Conservation (phyloP, 1,140 invertebrate species). For the Drosophila tsacasi region DNA sequence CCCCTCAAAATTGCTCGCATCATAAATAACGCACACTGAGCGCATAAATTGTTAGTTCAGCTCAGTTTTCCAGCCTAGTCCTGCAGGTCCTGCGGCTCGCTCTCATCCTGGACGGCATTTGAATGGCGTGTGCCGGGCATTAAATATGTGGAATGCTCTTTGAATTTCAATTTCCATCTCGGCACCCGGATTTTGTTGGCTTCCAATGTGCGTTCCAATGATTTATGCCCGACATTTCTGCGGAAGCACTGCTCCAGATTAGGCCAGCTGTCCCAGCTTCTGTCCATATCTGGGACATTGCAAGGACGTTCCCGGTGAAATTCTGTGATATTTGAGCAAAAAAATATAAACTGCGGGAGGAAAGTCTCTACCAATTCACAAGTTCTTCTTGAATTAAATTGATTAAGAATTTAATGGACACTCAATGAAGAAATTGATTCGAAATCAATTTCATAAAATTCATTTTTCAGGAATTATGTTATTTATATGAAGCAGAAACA, state of each 20-base stretch:
- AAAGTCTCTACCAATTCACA: neutral
- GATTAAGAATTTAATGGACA: neutral
- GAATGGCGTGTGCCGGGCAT: slow-evolving; percentile 49
- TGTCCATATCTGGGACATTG: slow-evolving; percentile 23
- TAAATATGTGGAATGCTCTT: slow-evolving; percentile 56
- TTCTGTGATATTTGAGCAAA: neutral
- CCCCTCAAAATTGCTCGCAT: slow-evolving; percentile 42
- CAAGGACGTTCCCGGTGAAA: neutral
- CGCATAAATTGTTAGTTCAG: slow-evolving; percentile 56
- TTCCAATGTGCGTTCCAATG: slow-evolving; percentile 41
- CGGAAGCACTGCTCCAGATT: slow-evolving; percentile 46
- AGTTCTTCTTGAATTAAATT: neutral
- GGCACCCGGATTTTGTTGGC: slow-evolving; percentile 13
- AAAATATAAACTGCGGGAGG: too few species aligned
- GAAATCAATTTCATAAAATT: neutral
- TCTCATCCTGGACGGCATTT: slow-evolving; percentile 26
- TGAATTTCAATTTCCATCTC: slow-evolving; percentile 49
- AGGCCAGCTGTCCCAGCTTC: slow-evolving; percentile 17
- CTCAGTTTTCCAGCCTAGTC: slow-evolving; percentile 12
- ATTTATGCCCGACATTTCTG: slow-evolving; percentile 52
- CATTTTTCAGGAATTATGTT: neutral
- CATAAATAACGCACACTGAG: slow-evolving; percentile 66
- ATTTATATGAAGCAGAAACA: neutral
- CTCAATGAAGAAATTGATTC: neutral
- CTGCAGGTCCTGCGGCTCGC: slow-evolving; percentile 4